Conservation (phyloP, 1,140 invertebrate genomes). For the Diprion similis region DNA sequence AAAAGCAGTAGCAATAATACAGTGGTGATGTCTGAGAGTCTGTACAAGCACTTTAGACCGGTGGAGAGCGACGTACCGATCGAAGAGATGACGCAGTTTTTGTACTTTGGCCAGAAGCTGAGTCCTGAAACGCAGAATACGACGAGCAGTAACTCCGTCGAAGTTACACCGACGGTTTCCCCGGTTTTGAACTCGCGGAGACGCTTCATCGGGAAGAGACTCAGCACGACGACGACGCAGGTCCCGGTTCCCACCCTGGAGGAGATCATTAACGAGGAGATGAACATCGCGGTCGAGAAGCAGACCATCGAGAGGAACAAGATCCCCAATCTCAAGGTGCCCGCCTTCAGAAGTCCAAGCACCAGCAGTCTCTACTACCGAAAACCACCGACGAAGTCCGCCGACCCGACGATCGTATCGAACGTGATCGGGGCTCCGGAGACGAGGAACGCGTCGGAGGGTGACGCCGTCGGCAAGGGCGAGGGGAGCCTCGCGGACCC, state of each 20-base stretch:
- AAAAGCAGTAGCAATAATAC: conserved; percentile 44
- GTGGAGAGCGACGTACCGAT: conserved; percentile 68
- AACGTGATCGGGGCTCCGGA: conserved; percentile 44
- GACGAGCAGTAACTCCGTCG: conserved; percentile 34
- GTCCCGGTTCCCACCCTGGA: conserved; percentile 33
- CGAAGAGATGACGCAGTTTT: conserved; percentile 73
- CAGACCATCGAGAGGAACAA: conserved; percentile 48
- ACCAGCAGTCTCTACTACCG: conserved; percentile 38
- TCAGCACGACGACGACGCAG: conserved; percentile 32
- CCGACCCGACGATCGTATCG: conserved; percentile 46
- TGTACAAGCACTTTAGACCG: conserved; percentile 70
- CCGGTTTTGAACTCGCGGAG: conserved; percentile 38
- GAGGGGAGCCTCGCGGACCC: conserved; percentile 30
- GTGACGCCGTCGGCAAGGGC: conserved; percentile 15
- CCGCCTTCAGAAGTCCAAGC: conserved; percentile 33
- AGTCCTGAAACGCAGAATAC: conserved; percentile 46
- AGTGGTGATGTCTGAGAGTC: conserved; percentile 64
- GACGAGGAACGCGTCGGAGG: conserved; percentile 26
- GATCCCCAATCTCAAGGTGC: conserved; percentile 44
- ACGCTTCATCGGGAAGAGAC: conserved; percentile 46
- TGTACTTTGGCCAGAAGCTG: conserved; percentile 75
- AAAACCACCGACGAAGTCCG: conserved; percentile 35
- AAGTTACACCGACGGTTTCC: conserved; percentile 35
- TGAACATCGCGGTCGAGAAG: conserved; percentile 45
- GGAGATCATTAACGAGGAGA: conserved; percentile 48